A percentile compares a stretch with the other conserved stretches of the same genome.
Conservation (phyloP, 2,888 invertebrate genomes). For the Epinotia ramella region DNA sequence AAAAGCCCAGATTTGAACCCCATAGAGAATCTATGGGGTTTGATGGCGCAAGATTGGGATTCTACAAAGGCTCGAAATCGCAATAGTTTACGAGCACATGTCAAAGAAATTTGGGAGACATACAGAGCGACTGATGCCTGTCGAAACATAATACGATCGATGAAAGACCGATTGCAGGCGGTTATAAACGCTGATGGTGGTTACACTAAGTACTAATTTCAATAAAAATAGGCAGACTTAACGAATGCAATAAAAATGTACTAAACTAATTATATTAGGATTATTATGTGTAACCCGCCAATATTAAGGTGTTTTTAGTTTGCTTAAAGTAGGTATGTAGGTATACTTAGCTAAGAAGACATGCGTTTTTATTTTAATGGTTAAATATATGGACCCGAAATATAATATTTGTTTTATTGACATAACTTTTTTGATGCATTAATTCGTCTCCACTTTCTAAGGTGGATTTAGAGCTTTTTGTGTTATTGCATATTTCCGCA, state of each 20-base stretch:
- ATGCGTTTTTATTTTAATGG: neutral
- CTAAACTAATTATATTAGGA: too few relatives aligned
- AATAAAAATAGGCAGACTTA: too few relatives aligned
- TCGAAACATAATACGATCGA: slow-evolving; percentile 27
- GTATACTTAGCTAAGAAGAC: neutral
- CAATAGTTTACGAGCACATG: slow-evolving; percentile 18
- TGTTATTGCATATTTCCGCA: too few relatives aligned
- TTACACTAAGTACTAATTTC: too few relatives aligned
- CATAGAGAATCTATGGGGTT: slow-evolving; percentile 19
- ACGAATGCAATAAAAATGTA: too few relatives aligned
- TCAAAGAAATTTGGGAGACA: slow-evolving; percentile 27
- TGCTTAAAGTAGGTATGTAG: neutral
- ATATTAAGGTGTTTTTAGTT: neutral
- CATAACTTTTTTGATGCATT: too few relatives aligned
- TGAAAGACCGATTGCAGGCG: slow-evolving; percentile 25
- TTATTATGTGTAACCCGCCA: too few relatives aligned
- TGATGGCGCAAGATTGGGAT: slow-evolving; percentile 23
- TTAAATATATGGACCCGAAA: neutral
- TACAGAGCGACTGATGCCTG: slow-evolving; percentile 15
- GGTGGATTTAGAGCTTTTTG: too few relatives aligned
- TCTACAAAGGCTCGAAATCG: slow-evolving; percentile 28
- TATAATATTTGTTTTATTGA: neutral
- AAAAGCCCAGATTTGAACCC: slow-evolving; percentile 31
- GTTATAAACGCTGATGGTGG: slow-evolving; percentile 22
- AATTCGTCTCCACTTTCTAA: too few relatives aligned